Percentiles rank a stretch among this genome's conserved stretches.
phyloP scores from a whole-genome alignment of 2,113 vertebrate species.

The Thomomys bottae region DNA sequence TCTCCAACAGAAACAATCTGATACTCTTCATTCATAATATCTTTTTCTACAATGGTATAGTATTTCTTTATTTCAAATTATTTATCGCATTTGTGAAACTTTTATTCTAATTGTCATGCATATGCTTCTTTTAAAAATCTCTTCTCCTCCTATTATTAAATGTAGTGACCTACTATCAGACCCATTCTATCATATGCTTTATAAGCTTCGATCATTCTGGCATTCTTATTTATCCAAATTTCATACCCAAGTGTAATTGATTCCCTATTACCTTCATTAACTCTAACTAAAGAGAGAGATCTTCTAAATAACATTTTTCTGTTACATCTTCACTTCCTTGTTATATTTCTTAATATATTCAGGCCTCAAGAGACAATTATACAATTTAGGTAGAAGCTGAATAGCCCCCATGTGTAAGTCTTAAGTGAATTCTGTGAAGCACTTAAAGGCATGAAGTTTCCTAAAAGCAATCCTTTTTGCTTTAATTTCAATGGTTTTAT shows the following conservation, averaged over 20 bases:
- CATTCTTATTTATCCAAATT: constrained; percentile 74
- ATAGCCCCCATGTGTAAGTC: constrained; percentile 25
- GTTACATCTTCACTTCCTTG: constrained; percentile 51
- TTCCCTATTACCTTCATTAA: constrained; percentile 66
- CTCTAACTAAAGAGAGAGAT: constrained; percentile 51
- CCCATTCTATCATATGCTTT: constrained; percentile 45
- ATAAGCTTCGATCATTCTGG: constrained; percentile 61
- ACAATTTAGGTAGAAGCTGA: constrained; percentile 64
- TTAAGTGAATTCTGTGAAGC: constrained; percentile 36
- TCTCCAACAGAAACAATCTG: neutral
- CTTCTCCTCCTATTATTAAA: constrained; percentile 39
- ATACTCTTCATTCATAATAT: neutral
- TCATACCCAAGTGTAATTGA: constrained; percentile 60
- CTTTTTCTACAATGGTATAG: neutral
- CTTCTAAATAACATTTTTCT: constrained; percentile 67
- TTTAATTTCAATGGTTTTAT: constrained; percentile 57
- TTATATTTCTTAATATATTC: constrained; percentile 61
- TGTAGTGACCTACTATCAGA: constrained; percentile 27
- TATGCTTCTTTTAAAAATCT: no score
- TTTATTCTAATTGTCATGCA: neutral
- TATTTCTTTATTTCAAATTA: constrained; percentile 18
- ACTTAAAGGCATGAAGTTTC: constrained; percentile 45
- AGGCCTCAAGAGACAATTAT: constrained; percentile 62
- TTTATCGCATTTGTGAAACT: neutral
- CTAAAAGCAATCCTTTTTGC: constrained; percentile 44